phyloP scores from a whole-genome alignment of 2,888 invertebrate species.

The Orthonevra nobilis region DNA sequence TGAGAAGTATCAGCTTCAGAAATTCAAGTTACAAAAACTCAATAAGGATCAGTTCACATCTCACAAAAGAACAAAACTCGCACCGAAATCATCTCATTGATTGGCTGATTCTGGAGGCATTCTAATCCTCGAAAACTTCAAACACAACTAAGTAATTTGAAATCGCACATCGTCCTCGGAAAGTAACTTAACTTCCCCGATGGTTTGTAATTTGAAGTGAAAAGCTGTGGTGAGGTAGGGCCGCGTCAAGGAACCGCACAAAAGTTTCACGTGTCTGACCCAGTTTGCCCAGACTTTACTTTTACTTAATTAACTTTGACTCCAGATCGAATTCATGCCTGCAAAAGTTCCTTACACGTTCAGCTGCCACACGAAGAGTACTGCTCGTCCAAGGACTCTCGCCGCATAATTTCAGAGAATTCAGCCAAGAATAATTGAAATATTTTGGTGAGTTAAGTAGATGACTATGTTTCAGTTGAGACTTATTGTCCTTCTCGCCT shows the following conservation, averaged over 20 bases:
- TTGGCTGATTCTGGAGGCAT: too few relatives aligned
- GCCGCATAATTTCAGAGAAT: slow-evolving; percentile 1
- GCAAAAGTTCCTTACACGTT: slow-evolving; percentile 34
- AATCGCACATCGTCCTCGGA: slow-evolving; percentile 3
- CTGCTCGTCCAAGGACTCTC: neutral
- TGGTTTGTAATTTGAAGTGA: slow-evolving; percentile 37
- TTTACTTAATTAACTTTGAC: slow-evolving; percentile 52
- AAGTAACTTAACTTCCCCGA: slow-evolving; percentile 18
- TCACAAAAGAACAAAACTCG: too few relatives aligned
- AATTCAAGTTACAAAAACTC: too few relatives aligned
- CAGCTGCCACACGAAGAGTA: neutral
- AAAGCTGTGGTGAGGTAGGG: slow-evolving; percentile 11
- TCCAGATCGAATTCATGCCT: neutral
- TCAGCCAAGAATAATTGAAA: slow-evolving; percentile 44
- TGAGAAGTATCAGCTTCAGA: too few relatives aligned
- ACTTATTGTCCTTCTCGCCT: neutral
- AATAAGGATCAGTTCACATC: too few relatives aligned
- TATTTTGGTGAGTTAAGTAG: slow-evolving; percentile 37
- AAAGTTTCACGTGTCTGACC: slow-evolving; percentile 40
- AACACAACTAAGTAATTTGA: slow-evolving; percentile 9
- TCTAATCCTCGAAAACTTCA: too few relatives aligned
- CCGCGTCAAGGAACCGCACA: slow-evolving; percentile 1
- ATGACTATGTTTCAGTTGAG: slow-evolving; percentile 14
- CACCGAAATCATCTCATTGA: too few relatives aligned
- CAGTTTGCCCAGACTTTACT: slow-evolving; percentile 37